Evolutionary conservation across 2,888 invertebrate genomes (phyloP).

Genomic region (Cerastoderma edule): DNA sequence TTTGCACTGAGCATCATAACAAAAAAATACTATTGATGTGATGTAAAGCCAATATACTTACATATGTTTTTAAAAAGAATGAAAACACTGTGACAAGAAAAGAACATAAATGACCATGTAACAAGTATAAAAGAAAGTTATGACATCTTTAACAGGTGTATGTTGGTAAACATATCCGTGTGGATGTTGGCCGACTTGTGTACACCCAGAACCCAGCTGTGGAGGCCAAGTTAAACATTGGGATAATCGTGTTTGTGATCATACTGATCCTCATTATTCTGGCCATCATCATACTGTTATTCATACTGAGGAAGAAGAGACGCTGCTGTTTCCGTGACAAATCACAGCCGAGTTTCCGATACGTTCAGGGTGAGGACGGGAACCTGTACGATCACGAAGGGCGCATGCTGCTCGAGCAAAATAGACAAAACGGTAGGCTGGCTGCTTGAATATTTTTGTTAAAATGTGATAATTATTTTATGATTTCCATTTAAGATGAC

Average conservation of each 20-base stretch:
- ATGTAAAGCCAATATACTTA: no score
- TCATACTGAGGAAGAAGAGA: slow-evolving; percentile 69
- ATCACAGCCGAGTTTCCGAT: slow-evolving; percentile 12
- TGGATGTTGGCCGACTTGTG: slow-evolving; percentile 71
- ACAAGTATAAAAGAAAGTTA: no score
- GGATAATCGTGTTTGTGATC: slow-evolving; percentile 62
- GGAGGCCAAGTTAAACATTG: slow-evolving; percentile 45
- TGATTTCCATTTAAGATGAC: no score
- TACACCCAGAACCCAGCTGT: slow-evolving; percentile 46
- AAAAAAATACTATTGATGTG: no score
- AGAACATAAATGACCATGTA: no score
- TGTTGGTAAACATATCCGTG: slow-evolving; percentile 68
- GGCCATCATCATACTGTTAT: slow-evolving; percentile 60
- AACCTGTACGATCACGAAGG: slow-evolving; percentile 39
- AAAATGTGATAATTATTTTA: not conserved
- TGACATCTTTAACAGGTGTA: slow-evolving; percentile 70
- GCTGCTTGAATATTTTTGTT: not conserved
- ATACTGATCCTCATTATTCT: slow-evolving; percentile 66
- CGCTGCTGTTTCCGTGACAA: slow-evolving; percentile 66
- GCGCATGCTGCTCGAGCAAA: slow-evolving; percentile 49
- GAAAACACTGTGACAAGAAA: no score
- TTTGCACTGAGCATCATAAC: no score
- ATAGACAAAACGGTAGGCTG: slow-evolving; percentile 54
- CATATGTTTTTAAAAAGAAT: no score
- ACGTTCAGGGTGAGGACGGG: slow-evolving; percentile 32